Base-by-base conservation (phyloP, 1,140 invertebrate species). In the Oreohelix idahoensis region DNA sequence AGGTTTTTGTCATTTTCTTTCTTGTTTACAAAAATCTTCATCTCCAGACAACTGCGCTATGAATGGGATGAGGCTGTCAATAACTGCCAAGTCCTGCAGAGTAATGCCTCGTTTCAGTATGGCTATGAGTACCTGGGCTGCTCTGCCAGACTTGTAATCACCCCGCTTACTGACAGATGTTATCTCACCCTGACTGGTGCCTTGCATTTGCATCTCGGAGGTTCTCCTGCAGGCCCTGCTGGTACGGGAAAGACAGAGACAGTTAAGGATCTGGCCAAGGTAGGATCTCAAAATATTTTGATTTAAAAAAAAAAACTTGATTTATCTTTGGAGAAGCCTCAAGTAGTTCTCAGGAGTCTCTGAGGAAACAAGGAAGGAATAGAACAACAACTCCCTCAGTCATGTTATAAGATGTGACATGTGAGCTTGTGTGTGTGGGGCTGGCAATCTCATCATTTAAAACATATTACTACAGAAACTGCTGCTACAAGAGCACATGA, bases 201-300 rank as follows among this genome's bases (percentile, higher is more conserved):
- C 17, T 93, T 97, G 23, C 96, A 96, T 89, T 92, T 97, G 82
- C 95, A 97, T 92, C 92, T 97, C 80, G 96, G 95, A 92, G 91
- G 90, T 0, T 92, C 91, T 35, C 90, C 91, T 23, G 91, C 90
- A 8, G 92, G 92, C 23, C 92, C 92, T 75, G 91, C 92, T 79
- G 92, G 92, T 32, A 93, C 92, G 29, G 92, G 92, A 2, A 93
- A 92, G 86, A 93, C 92, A 38, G 92, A 93, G 84, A 93, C 92
- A 42, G 91, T 92, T 39, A 97, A 97, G 93, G 96, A 97, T 93
- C 93, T 97, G 83, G 96, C 96, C 1, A 97, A 97, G 93, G 92
- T 92, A 58, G 77, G 82, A 58, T 58, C 26, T 20, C 23, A 11
- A 58, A 58, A 23, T 15, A 58, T 58, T 58, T 49, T 17, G 45